A percentile compares a stretch with the other conserved stretches of the same genome.
phyloP scores from a whole-genome alignment of 2,888 invertebrate genomes.

The Agrotis puta region DNA sequence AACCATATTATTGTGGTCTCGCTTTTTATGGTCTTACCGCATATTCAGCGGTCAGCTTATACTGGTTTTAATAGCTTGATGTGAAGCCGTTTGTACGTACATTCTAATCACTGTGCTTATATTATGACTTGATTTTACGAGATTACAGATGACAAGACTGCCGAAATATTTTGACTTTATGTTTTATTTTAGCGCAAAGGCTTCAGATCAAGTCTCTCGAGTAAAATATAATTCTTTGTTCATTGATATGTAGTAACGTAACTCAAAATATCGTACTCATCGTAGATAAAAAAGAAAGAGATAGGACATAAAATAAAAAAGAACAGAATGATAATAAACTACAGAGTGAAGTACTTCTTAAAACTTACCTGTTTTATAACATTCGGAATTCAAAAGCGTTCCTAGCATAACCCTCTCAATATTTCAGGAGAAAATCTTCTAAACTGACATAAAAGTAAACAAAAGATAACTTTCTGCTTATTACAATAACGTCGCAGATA shows the following conservation, averaged over 20 bases:
- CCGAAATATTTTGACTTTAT: background rate
- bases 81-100: no score
- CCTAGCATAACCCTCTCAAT: background rate
- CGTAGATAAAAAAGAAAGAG: background rate
- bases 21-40: no score
- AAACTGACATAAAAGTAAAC: slow-evolving; percentile 8
- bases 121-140: background rate
- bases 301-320: background rate
- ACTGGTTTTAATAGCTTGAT: no score
- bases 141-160: background rate
- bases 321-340: background rate
- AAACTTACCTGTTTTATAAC: background rate
- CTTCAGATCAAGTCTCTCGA: no score
- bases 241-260: background rate
- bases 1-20: no score
- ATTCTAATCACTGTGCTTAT: background rate
- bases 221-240: background rate
- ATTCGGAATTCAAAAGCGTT: background rate
- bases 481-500: slow-evolving; percentile 16
- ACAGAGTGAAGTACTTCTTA: background rate
- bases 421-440: background rate
- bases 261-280: no score
- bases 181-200: background rate
- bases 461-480: slow-evolving; percentile 7
- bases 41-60: no score